Evolutionary conservation across 2,797 vertebrate genomes (phyloP), one percentile per base, ranked within the genome.

Genomic region (Halcyon chelicuti): DNA sequence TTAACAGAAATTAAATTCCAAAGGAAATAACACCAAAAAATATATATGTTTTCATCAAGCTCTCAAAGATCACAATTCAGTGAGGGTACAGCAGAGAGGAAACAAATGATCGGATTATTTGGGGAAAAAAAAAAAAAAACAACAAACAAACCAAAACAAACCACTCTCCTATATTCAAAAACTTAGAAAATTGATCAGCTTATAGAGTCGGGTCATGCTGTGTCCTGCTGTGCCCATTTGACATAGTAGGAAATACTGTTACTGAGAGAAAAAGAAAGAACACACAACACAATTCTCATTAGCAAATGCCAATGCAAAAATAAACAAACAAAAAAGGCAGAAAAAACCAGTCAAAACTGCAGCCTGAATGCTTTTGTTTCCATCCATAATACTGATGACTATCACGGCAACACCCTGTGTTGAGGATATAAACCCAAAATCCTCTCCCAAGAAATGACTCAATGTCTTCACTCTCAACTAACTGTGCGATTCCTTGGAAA

Each of bases 361-460:
- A 65, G 94, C 78, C 93, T 95, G 94, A 92, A 85, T 88, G 82
- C 88, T 87, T 96, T 97, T 95, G 81, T 96, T 98, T 97, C 94
- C 93, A 93, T 90, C 93, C 79, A 88, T 94, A 95, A 97, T 96
- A 95, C 97, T 95, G 60, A 97, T 97, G 85, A 95, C 93, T 97
- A 97, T 97, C 96, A 96, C 90, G 94, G 91, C 93, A 97, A 98
- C 97, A 98, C 74, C 71, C 96, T 97, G 35, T 57, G 93, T 51
- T 94, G 80, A 86, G 96, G 97, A 96, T 96, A 96, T 94, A 96
- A 98, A 97, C 95, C 71, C 96, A 97, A 90, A 96, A 91, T 96
- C 79, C 61, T 96, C 95, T 97, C 97, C 97, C 96, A 97, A 97
- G 94, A 96, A 95, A 96, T 97, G 88, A 98, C 95, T 98, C 96